These are phyloP conservation scores for Drosophila fungiperda DNA, from an alignment of 2,888 invertebrate species.

Conservation along the genomic window DNA sequence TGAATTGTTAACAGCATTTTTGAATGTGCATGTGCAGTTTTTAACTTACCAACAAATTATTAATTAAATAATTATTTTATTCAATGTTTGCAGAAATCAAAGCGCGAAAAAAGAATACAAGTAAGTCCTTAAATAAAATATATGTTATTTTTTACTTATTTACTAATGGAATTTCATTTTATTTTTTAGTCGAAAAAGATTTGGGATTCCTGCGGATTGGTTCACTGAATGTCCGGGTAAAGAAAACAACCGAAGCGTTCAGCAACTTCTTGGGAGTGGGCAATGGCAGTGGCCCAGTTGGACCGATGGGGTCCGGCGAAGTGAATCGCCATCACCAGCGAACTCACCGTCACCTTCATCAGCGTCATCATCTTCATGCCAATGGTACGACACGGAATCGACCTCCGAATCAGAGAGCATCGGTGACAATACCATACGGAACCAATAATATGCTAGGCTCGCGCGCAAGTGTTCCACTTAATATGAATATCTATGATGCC, in stretches of 20 bases:
- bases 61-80: background rate
- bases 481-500: constrained; percentile 87
- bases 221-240: constrained; percentile 95
- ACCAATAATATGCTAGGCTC: constrained; percentile 72
- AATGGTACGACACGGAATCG: constrained; percentile 83
- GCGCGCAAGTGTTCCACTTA: constrained; percentile 81
- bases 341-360: constrained; percentile 85
- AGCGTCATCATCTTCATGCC: constrained; percentile 80
- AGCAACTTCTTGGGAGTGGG: constrained; percentile 95
- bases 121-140: constrained; percentile 84
- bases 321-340: constrained; percentile 85
- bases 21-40: constrained; percentile 23
- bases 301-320: constrained; percentile 70
- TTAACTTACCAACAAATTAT: constrained; percentile 2
- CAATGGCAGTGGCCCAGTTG: constrained; percentile 84
- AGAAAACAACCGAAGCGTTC: constrained; percentile 96
- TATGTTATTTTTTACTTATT: background rate
- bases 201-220: constrained; percentile 95
- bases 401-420: constrained; percentile 79
- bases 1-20: constrained; percentile 19
- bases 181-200: constrained; percentile 91
- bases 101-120: constrained; percentile 90
- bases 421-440: constrained; percentile 76
- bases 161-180: constrained; percentile 2
- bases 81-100: constrained; percentile 88